These are phyloP conservation scores for Pharmacophagus antenor DNA, from an alignment of 2,888 invertebrate species.

Conservation along the genomic window DNA sequence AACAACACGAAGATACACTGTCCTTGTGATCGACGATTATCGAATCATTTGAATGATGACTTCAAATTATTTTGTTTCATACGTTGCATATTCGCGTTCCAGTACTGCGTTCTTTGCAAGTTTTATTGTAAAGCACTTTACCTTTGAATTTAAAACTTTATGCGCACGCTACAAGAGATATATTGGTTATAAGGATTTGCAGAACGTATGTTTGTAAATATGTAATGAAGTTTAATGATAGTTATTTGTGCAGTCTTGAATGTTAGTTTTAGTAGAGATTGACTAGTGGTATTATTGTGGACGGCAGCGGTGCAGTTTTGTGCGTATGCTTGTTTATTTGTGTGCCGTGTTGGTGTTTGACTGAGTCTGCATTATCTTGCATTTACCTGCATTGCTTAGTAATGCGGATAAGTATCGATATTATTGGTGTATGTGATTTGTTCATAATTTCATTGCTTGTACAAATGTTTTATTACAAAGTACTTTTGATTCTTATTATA, in stretches of 20 bases:
- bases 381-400: constrained; percentile 26
- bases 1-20: constrained; percentile 2
- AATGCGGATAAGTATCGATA: constrained; percentile 22
- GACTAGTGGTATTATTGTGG: constrained; percentile 22
- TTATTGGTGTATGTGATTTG: not conserved
- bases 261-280: constrained; percentile 31
- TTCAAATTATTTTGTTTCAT: constrained; percentile 25
- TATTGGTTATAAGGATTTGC: not conserved
- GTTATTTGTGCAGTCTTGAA: constrained; percentile 31
- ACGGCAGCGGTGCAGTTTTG: constrained; percentile 10
- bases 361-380: constrained; percentile 23
- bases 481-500: not conserved
- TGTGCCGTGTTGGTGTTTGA: constrained; percentile 10
- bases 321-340: constrained; percentile 19
- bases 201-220: constrained; percentile 14
- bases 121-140: constrained; percentile 1
- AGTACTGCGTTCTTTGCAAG: not conserved
- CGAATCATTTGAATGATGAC: constrained; percentile 25
- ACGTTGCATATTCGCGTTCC: constrained; percentile 8
- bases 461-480: not conserved
- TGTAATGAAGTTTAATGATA: constrained; percentile 30
- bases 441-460: not conserved
- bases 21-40: constrained; percentile 24
- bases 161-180: not conserved
- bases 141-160: constrained; percentile 11